A percentile compares a stretch with the other conserved stretches of the same genome.
Evolutionary conservation across 1,140 invertebrate genomes (phyloP).

Genomic region (Akabosia matsudoensis): DNA sequence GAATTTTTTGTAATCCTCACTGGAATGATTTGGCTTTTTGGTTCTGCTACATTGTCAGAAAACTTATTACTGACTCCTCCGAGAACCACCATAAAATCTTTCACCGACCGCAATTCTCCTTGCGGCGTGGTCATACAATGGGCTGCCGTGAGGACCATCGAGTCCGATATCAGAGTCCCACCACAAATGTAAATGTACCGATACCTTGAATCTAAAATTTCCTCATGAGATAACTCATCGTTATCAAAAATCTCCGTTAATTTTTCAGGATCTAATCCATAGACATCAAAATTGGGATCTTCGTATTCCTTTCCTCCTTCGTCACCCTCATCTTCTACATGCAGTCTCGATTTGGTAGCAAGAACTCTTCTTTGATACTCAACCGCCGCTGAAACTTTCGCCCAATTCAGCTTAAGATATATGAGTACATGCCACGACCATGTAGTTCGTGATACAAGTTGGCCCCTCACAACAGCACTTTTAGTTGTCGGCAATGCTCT

Average conservation of each 20-base stretch:
- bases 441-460: neutral
- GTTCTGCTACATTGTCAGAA: neutral
- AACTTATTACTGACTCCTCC: conserved; percentile 11
- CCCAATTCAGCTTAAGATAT: conserved; percentile 2
- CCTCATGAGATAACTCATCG: neutral
- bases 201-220: neutral
- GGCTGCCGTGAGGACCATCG: neutral
- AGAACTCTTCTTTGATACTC: neutral
- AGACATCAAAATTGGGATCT: too few relatives aligned
- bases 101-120: neutral
- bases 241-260: neutral
- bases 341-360: neutral
- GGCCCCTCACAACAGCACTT: neutral
- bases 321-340: neutral
- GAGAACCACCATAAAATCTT: conserved; percentile 13
- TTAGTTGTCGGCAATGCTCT: neutral
- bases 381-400: neutral
- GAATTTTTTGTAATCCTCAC: neutral
- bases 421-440: conserved; percentile 17
- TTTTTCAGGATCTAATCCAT: neutral
- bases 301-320: too few relatives aligned
- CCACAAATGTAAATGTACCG: conserved; percentile 24
- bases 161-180: neutral
- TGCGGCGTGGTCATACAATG: neutral
- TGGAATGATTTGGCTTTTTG: conserved; percentile 23